Percentiles rank a stretch among this genome's conserved stretches.
phyloP scores from a whole-genome alignment of 2,797 vertebrate species.

The Acrossocheilus wenchowensis region DNA sequence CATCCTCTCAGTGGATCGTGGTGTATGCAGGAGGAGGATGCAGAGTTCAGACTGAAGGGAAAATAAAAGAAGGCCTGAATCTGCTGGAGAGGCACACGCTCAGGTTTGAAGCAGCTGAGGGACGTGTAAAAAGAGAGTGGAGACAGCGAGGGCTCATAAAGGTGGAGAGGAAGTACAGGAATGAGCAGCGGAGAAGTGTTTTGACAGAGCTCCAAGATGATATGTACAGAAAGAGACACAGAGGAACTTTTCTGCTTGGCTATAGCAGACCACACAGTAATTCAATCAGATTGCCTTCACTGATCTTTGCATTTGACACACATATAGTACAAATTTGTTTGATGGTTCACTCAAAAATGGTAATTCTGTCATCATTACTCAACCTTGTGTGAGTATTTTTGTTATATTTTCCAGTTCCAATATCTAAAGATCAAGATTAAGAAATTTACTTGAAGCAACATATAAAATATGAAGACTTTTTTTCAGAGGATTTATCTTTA shows the following conservation, averaged over 20 bases:
- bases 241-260: background rate
- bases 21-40: constrained; percentile 19
- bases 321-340: background rate
- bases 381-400: background rate
- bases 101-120: constrained; percentile 38
- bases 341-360: background rate
- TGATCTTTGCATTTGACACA: background rate
- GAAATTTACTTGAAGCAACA: background rate
- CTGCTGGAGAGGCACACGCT: constrained; percentile 37
- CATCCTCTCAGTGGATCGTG: constrained; percentile 28
- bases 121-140: constrained; percentile 22
- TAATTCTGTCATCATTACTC: background rate
- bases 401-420: background rate
- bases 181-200: background rate
- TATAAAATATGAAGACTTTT: background rate
- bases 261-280: background rate
- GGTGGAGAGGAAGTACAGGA: background rate
- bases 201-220: constrained; percentile 22
- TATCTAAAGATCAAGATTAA: background rate
- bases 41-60: constrained; percentile 52
- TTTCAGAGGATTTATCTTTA: background rate
- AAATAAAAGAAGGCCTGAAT: constrained; percentile 38
- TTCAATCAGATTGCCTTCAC: background rate
- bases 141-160: constrained; percentile 36
- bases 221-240: background rate